phyloP scores from a whole-genome alignment of 2,888 invertebrate genomes.

The Drosophila ustulata region DNA sequence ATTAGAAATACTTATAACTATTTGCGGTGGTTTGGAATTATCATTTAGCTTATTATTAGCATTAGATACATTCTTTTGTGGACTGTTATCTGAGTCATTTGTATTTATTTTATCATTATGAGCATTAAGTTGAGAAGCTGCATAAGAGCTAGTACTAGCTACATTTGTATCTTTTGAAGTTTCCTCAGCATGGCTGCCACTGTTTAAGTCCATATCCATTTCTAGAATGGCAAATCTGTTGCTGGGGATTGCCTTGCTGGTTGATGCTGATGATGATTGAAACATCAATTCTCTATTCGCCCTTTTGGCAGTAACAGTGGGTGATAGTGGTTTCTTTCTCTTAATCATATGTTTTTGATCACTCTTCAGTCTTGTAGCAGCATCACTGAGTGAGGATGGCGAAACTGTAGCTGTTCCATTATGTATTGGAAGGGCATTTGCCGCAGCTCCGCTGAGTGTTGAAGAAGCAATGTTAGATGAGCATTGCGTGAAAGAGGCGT shows the following conservation, averaged over 20 bases:
- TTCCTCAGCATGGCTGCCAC: too few species aligned
- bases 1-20: constrained; percentile 10
- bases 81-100: neutral
- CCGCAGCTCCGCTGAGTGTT: too few species aligned
- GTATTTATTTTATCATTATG: too few species aligned
- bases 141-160: too few species aligned
- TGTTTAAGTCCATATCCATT: too few species aligned
- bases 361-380: neutral
- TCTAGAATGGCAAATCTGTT: constrained; percentile 1
- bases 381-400: neutral
- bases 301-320: neutral
- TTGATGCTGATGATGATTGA: neutral
- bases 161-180: too few species aligned
- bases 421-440: neutral
- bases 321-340: neutral
- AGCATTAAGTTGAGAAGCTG: too few species aligned
- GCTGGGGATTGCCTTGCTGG: neutral
- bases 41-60: too few species aligned
- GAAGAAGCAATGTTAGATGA: neutral
- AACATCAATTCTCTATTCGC: neutral
- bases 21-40: constrained; percentile 1
- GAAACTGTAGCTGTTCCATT: neutral
- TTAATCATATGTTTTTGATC: neutral
- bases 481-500: too few species aligned
- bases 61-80: too few species aligned